These are phyloP conservation scores for Porphyrio hochstetteri DNA, from an alignment of 2,113 vertebrate species.

Conservation along the genomic window DNA sequence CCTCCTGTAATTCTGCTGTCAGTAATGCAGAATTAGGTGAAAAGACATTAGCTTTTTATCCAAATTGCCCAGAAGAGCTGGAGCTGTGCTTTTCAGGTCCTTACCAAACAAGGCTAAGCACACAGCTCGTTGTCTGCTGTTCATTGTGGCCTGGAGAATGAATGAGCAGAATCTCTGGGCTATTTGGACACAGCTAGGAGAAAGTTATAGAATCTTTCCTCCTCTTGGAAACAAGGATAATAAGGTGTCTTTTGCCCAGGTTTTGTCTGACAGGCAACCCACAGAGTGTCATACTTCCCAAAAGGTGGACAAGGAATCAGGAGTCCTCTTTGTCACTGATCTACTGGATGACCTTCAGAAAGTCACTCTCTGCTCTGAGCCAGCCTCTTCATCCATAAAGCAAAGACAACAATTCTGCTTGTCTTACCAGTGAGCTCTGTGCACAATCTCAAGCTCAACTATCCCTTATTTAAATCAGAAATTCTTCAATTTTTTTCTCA, in stretches of 20 bases:
- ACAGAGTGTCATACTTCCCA: neutral
- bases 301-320: neutral
- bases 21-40: neutral
- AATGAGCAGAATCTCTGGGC: neutral
- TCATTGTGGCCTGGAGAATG: neutral
- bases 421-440: neutral
- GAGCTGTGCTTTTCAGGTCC: neutral
- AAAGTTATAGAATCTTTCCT: neutral
- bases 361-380: neutral
- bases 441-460: neutral
- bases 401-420: neutral
- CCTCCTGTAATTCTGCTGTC: neutral
- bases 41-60: neutral
- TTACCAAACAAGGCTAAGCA: neutral
- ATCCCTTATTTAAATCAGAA: neutral
- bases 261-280: neutral
- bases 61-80: neutral
- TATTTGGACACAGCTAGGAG: neutral
- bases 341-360: neutral
- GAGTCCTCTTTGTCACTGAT: neutral
- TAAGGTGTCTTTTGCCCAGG: neutral
- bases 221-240: neutral
- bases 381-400: neutral
- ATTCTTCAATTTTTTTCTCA: neutral
- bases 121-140: neutral